Conservation (phyloP, 53 echinoderm and acorn worm genomes). For the Hippasteria phrygiana region DNA sequence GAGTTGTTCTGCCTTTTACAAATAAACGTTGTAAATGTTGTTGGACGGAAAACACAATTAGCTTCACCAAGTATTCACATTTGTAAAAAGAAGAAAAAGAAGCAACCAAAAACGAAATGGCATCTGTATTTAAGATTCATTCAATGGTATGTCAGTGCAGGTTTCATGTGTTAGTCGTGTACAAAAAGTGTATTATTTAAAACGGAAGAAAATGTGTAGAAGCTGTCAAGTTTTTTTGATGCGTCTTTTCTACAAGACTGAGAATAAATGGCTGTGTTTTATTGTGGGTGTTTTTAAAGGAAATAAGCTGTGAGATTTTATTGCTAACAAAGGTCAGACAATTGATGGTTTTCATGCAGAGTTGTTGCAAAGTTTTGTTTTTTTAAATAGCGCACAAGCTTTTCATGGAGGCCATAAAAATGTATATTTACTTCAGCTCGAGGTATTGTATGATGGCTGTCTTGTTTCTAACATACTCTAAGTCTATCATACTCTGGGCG, state of each 20-base stretch:
- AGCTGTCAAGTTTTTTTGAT: not conserved
- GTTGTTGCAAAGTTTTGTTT: not conserved
- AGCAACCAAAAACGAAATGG: not conserved
- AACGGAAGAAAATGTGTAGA: constrained; percentile 10
- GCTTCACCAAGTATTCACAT: constrained; percentile 38
- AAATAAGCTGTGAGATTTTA: not conserved
- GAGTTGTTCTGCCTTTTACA: constrained; percentile 39
- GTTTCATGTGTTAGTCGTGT: constrained; percentile 48
- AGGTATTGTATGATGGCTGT: not conserved
- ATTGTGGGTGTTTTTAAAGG: not conserved
- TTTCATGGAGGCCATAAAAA: not conserved
- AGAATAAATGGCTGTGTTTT: not conserved
- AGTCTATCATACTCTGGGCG: not conserved
- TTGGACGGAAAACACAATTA: constrained; percentile 17
- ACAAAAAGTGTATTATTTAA: constrained; percentile 63
- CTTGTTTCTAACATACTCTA: not conserved
- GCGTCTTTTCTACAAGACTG: not conserved
- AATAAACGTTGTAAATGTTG: constrained; percentile 36
- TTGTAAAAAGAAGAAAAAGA: constrained; percentile 2
- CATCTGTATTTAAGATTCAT: constrained; percentile 38
- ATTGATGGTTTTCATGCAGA: not conserved
- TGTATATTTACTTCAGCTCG: too few species aligned
- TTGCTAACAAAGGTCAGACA: not conserved
- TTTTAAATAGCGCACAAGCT: not conserved
- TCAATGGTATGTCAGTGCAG: constrained; percentile 28